Conservation (phyloP, 2,888 invertebrate species). For the Bellardia pandia region DNA sequence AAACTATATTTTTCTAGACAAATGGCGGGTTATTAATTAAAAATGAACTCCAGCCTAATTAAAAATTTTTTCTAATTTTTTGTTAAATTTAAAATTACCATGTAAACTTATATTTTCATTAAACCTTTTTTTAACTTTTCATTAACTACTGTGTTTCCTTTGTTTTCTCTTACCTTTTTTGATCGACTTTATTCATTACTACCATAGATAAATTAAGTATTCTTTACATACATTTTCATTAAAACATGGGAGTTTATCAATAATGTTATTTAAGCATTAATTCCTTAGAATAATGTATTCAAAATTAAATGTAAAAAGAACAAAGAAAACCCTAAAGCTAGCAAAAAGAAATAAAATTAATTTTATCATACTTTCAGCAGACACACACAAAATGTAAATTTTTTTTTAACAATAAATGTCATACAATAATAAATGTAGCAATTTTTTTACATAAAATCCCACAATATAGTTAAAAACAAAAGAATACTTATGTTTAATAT, state of each 20-base stretch:
- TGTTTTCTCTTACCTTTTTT: not conserved
- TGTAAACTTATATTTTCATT: too few relatives aligned
- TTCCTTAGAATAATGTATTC: not conserved
- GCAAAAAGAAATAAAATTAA: constrained; percentile 36
- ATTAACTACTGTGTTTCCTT: too few relatives aligned
- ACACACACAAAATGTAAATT: not conserved
- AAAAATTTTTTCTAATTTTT: too few relatives aligned
- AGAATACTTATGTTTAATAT: constrained; percentile 3
- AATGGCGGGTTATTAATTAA: too few relatives aligned
- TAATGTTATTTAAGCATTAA: not conserved
- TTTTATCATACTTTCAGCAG: constrained; percentile 14
- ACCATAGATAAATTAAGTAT: not conserved
- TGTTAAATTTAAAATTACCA: too few relatives aligned
- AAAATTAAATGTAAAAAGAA: not conserved
- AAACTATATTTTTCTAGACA: too few relatives aligned
- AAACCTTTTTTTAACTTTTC: too few relatives aligned
- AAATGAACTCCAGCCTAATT: too few relatives aligned
- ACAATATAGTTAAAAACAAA: constrained; percentile 2
- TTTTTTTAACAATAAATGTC: not conserved
- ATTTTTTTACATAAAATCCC: not conserved
- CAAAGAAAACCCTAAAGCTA: not conserved
- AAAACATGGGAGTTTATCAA: not conserved
- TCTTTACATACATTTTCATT: too few relatives aligned
- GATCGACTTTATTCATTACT: not conserved
- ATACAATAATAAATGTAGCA: not conserved